Percentiles rank a stretch among this genome's conserved stretches.
These are phyloP conservation scores for Neoaliturus tenellus DNA, from an alignment of 2,888 invertebrate genomes.

Conservation along the genomic window DNA sequence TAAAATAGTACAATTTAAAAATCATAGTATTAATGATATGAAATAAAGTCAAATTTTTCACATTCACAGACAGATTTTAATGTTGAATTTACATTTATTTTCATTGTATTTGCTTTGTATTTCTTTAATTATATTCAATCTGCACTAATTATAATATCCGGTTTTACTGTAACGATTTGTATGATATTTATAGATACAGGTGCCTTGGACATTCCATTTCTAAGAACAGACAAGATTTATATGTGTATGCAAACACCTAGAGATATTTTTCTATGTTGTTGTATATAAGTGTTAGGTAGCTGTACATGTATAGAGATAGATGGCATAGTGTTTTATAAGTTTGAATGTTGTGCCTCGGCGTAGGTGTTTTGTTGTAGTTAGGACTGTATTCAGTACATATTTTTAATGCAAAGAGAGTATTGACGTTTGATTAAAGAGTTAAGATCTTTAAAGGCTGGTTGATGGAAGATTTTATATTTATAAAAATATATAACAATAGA, in stretches of 20 bases:
- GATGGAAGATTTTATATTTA: conserved; percentile 45
- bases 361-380: conserved; percentile 49
- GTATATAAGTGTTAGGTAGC: conserved; percentile 51
- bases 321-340: conserved; percentile 50
- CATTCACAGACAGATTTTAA: too few species aligned
- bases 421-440: conserved; percentile 48
- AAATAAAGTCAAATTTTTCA: not conserved
- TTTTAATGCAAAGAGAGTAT: conserved; percentile 55
- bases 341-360: conserved; percentile 46
- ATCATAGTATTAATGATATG: not conserved
- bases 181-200: conserved; percentile 52
- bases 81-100: not conserved
- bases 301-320: conserved; percentile 23
- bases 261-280: conserved; percentile 57
- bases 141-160: not conserved
- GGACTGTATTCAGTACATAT: conserved; percentile 49
- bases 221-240: conserved; percentile 52
- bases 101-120: not conserved
- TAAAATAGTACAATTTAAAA: not conserved
- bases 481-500: conserved; percentile 25
- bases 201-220: conserved; percentile 54
- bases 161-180: not conserved
- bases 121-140: not conserved
- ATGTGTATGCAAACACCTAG: conserved; percentile 52
- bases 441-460: conserved; percentile 46